Conservation (phyloP, 2,113 vertebrate genomes). For the Peromyscus californicus region DNA sequence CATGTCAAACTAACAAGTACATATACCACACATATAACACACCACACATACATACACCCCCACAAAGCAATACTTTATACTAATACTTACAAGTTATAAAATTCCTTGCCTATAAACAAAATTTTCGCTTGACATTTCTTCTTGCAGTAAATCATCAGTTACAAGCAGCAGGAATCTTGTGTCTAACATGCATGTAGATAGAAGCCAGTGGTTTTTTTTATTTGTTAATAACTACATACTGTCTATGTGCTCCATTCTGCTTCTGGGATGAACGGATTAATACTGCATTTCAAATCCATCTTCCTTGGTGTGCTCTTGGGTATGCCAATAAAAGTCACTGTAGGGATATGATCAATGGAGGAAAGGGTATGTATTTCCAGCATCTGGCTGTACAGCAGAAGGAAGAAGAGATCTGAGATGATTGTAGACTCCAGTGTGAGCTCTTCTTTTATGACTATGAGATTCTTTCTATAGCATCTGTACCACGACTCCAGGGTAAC, state of each 20-base stretch:
- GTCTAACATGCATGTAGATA: background rate
- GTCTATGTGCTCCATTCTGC: background rate
- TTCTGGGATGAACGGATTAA: background rate
- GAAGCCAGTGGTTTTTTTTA: background rate
- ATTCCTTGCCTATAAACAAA: background rate
- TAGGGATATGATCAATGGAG: background rate
- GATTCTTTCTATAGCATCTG: background rate
- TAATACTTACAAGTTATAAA: background rate
- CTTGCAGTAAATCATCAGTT: background rate
- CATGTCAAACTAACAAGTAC: background rate
- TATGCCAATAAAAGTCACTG: background rate
- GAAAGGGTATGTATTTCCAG: background rate
- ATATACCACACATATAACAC: background rate
- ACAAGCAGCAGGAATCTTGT: background rate
- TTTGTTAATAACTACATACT: background rate
- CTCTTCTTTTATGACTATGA: background rate
- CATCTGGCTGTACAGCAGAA: background rate
- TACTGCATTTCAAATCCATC: background rate
- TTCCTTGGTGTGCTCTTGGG: background rate
- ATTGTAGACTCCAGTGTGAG: background rate
- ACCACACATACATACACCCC: too few species aligned
- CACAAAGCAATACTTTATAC: background rate
- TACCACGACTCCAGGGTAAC: too few species aligned
- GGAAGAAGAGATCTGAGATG: background rate
- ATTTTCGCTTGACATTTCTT: background rate